phyloP scores from a whole-genome alignment of 2,113 vertebrate genomes.

The Tragelaphus imberbis region DNA sequence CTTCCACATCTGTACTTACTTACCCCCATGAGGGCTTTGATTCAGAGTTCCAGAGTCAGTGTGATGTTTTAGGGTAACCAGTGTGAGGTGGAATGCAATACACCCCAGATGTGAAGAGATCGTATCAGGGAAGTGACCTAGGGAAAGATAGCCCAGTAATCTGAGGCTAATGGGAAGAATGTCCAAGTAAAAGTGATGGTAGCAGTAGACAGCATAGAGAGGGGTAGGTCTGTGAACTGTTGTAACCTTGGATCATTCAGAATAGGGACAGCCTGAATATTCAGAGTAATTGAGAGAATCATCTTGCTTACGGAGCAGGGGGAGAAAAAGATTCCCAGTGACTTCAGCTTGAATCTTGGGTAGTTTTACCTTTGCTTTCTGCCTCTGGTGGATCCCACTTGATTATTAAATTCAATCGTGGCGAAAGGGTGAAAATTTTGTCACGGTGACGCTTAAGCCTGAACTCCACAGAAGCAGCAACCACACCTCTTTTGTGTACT shows the following conservation, averaged over 20 bases:
- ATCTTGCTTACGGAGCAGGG: not conserved
- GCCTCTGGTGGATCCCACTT: not conserved
- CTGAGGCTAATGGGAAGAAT: not conserved
- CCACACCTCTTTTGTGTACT: not conserved
- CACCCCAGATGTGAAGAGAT: not conserved
- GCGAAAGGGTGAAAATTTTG: not conserved
- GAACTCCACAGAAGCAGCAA: not conserved
- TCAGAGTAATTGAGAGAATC: not conserved
- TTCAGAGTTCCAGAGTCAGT: not conserved
- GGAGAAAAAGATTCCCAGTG: not conserved
- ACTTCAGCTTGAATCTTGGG: not conserved
- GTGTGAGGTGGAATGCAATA: not conserved
- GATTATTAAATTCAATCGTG: not conserved
- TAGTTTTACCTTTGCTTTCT: not conserved
- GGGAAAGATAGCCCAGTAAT: not conserved
- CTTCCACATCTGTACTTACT: not conserved
- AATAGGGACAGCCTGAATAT: not conserved
- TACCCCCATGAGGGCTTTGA: not conserved
- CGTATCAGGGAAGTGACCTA: accelerated
- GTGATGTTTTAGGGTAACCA: not conserved
- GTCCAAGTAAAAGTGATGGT: not conserved
- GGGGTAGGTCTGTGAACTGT: not conserved
- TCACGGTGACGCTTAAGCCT: not conserved
- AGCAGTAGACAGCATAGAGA: not conserved
- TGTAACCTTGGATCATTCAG: not conserved